Base-by-base conservation (phyloP, 2,888 invertebrate species). In the Drosophila limbata region DNA sequence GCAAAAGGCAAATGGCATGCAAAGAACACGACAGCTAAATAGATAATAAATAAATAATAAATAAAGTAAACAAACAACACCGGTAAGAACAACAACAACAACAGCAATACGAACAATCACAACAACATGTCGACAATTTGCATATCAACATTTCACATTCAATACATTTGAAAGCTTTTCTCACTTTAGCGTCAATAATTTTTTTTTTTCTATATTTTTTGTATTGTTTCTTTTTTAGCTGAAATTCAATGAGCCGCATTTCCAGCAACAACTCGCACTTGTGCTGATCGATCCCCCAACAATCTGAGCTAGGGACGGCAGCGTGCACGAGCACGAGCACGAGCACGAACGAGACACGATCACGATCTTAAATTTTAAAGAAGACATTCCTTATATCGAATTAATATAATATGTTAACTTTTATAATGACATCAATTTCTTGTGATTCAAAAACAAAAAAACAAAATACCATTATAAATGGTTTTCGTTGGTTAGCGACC, bases 131-230 rank as follows among this genome's bases (percentile, higher is more conserved):
- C 56, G 56, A 44, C 42, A 19, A 84, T 84, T 84, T 84, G 87
- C 84, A 84, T 84, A 84, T 86, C 84, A 86, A 86, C 84, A 81
- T 84, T 84, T 86, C 80, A 69, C 87, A 84, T 84, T 77, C 73
- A 84, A 84, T 81, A 77, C 81, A 74, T 84, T 84, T 84, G 84
- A 84, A 86, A 84, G 84, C 87, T 84, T 84, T 84, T 84, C 82
- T 84, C 84, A 86, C 87, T 86, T 84, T 84, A 81, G 76, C 82
- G 71, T 71, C 82, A 76, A 79, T 81, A 80, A 62, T 33, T 8
- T 56, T 13, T 11, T 35, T 28, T 19, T 28, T 28, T 10, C 17
- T 15, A 13, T 13, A 13, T 37, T 48, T 35, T 39, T 52, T 25
- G 61, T 52, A 11, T 50, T 56, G 33, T 51, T 11, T 40, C 21